phyloP scores from a whole-genome alignment of 2,888 invertebrate genomes.

The Ochropacha duplaris region DNA sequence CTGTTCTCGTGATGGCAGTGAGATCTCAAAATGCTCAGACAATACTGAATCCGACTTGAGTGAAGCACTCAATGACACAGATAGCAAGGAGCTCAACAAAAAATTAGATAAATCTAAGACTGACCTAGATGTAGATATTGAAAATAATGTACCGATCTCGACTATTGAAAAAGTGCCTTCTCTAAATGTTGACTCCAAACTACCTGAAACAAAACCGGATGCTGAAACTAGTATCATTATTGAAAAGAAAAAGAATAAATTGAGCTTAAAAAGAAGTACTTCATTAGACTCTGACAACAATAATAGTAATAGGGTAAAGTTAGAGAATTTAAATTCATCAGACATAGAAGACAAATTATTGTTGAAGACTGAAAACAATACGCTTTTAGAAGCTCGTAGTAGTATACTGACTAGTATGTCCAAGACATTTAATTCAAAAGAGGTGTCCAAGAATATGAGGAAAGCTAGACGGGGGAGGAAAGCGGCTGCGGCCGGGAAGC shows the following conservation, averaged over 20 bases:
- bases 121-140: conserved; percentile 82
- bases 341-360: conserved; percentile 84
- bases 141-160: conserved; percentile 81
- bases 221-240: conserved; percentile 63
- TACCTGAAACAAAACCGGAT: conserved; percentile 64
- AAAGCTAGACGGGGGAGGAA: conserved; percentile 75
- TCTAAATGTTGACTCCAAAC: conserved; percentile 70
- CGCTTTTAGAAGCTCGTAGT: conserved; percentile 77
- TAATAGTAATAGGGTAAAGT: conserved; percentile 79
- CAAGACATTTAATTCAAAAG: conserved; percentile 78
- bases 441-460: conserved; percentile 75
- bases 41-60: conserved; percentile 84
- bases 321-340: conserved; percentile 73
- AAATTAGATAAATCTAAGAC: conserved; percentile 81
- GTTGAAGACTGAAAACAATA: conserved; percentile 84
- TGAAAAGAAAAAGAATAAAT: conserved; percentile 67
- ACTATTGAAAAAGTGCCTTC: conserved; percentile 81
- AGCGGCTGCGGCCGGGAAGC: conserved; percentile 50
- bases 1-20: conserved; percentile 82
- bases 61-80: conserved; percentile 75
- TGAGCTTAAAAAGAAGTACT: conserved; percentile 81
- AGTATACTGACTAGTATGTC: conserved; percentile 81
- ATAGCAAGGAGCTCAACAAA: conserved; percentile 76
- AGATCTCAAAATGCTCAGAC: conserved; percentile 84
- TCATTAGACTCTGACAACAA: conserved; percentile 81